These are phyloP conservation scores for Guaruba guarouba DNA, from an alignment of 2,113 vertebrate genomes.

Conservation along the genomic window DNA sequence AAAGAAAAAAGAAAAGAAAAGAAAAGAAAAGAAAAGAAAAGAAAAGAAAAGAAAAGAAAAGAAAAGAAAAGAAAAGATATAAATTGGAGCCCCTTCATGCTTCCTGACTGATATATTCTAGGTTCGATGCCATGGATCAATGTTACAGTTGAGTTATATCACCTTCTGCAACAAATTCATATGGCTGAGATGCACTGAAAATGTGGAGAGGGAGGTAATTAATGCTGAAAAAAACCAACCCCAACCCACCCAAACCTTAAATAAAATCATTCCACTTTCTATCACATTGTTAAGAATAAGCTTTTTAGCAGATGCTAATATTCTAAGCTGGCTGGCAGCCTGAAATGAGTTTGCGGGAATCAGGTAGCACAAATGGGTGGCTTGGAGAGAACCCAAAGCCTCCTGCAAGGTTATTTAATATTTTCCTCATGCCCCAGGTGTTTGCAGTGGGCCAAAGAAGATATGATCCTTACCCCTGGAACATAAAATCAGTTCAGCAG, in stretches of 20 bases:
- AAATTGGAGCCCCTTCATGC: background rate
- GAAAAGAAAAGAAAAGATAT: too few relatives aligned
- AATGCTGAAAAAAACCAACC: background rate
- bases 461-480: fast-evolving
- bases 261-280: background rate
- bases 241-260: background rate
- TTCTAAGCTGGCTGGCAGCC: constrained; percentile 13
- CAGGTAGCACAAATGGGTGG: background rate
- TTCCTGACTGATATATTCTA: background rate
- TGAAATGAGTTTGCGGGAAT: background rate
- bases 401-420: background rate
- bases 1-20: background rate
- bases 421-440: background rate
- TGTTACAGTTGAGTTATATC: background rate
- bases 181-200: background rate
- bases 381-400: background rate
- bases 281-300: constrained; percentile 10
- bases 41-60: too few relatives aligned
- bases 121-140: background rate
- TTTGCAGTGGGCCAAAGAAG: background rate
- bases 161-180: background rate
- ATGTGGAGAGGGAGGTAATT: background rate
- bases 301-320: constrained; percentile 19
- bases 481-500: background rate
- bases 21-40: too few relatives aligned